Evolutionary conservation across 1,140 invertebrate genomes (phyloP), one percentile per base, ranked within the genome.

Genomic region (Drosophila sp.): DNA sequence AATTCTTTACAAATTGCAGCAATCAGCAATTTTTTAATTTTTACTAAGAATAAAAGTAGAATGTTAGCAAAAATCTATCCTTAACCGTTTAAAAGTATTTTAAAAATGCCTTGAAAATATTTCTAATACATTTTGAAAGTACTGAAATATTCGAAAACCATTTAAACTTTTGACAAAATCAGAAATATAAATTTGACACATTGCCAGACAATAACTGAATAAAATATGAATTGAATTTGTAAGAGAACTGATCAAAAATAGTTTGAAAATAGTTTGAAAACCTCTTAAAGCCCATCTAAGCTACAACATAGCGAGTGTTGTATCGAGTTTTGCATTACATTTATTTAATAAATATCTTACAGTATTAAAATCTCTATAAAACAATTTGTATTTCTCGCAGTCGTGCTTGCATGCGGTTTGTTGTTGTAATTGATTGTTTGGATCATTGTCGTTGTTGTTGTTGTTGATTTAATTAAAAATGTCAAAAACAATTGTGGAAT

Each of bases 401-500:
- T 69, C 48, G 66, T 62, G 40, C 11, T 13, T 25, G 29, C 32
- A 32, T 38, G 36, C 21, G 8, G 36, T 54, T 62, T 51, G 16
- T 34, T 58, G n/a, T 40, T 57, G 53, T 38, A 66, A 38, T 58
- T 56, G 11, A 21, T 53, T 61, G 41, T 46, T 46, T 38, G 57
- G 8, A 7, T 51, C 29, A 38, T 13, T 61, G 34, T 57, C 29
- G 64, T 71, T 70, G 79, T 38, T 50, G 48, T 13, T 48, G 29
- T 48, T 36, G 29, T 45, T 29, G 61, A 72, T 64, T 83, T 89
- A 87, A 87, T 87, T 83, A 83, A 67, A 74, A 83, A 82, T 82
- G 76, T 71, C 69, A 82, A 66, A 58, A 62, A 41, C 59, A 62
- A 48, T 61, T 61, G 58, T 48, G 57, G 29, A 65, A 65, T 29